Conservation (phyloP, 1,140 invertebrate genomes). For the Scaptomyza graminum region DNA sequence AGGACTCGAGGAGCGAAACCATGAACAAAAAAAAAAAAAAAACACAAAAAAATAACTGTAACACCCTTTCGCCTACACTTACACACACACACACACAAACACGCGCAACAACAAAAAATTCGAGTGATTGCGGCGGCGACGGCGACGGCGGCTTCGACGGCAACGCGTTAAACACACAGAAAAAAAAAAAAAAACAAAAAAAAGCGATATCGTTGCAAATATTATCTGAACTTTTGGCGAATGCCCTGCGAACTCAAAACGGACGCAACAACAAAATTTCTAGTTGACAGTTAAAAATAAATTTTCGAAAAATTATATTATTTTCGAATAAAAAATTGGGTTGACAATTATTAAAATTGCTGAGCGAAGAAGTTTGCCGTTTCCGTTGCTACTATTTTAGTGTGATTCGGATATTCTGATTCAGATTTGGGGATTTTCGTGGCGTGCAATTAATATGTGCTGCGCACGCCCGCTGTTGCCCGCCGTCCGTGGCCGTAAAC, state of each 20-base stretch:
- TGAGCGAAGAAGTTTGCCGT: constrained; percentile 38
- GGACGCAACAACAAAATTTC: constrained; percentile 3
- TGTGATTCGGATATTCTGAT: too few relatives aligned
- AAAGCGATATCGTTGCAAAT: constrained; percentile 16
- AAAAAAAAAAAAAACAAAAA: constrained; percentile 13
- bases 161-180: constrained; percentile 37
- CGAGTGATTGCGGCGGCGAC: constrained; percentile 14
- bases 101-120: constrained; percentile 50
- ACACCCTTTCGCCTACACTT: constrained; percentile 49
- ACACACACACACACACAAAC: constrained; percentile 25
- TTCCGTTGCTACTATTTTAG: constrained; percentile 37
- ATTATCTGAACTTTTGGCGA: constrained; percentile 6
- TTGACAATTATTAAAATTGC: constrained; percentile 31
- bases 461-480: constrained; percentile 72
- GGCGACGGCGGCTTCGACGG: constrained; percentile 25
- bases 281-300: not conserved
- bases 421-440: constrained; percentile 40
- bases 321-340: not conserved
- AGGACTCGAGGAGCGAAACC: constrained; percentile 41
- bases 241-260: not conserved
- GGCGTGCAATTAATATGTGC: constrained; percentile 57
- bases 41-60: constrained; percentile 48
- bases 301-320: constrained; percentile 2
- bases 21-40: constrained; percentile 59
- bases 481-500: constrained; percentile 52